Conservation (phyloP, 2,888 invertebrate genomes). For the Heliconius ismenius region DNA sequence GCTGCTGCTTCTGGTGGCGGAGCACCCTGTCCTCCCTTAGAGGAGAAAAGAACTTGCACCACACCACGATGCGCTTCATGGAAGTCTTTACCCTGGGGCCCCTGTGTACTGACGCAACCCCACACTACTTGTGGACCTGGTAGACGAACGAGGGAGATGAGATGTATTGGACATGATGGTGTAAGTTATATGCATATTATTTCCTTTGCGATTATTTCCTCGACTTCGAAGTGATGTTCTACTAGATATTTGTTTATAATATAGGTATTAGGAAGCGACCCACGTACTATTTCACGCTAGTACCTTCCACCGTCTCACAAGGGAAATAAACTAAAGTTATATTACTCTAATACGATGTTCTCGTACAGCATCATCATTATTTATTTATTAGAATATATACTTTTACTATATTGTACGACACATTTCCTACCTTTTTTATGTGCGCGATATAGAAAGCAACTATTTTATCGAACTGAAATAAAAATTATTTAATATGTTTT, state of each 20-base stretch:
- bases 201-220: no score
- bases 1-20: conserved; percentile 79
- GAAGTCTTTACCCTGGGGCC: conserved; percentile 79
- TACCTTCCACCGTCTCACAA: conserved; percentile 6
- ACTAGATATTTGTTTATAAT: not conserved
- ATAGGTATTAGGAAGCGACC: not conserved
- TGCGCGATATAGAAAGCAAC: no score
- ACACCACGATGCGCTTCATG: conserved; percentile 80
- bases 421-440: no score
- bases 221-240: not conserved
- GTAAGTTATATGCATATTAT: conserved; percentile 52
- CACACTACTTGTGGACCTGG: conserved; percentile 83
- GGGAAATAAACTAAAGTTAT: conserved; percentile 12
- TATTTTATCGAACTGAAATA: no score
- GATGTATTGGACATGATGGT: conserved; percentile 81
- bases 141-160: conserved; percentile 77
- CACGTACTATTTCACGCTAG: conserved; percentile 6
- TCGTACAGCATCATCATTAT: not conserved
- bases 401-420: not conserved
- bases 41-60: conserved; percentile 80
- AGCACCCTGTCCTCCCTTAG: conserved; percentile 76
- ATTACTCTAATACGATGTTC: not conserved
- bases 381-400: not conserved
- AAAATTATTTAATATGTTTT: no score
- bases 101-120: conserved; percentile 71